Evolutionary conservation across 2,113 vertebrate species (phyloP), one percentile per base, ranked within the genome.

Genomic region (Pelusios castaneus): DNA sequence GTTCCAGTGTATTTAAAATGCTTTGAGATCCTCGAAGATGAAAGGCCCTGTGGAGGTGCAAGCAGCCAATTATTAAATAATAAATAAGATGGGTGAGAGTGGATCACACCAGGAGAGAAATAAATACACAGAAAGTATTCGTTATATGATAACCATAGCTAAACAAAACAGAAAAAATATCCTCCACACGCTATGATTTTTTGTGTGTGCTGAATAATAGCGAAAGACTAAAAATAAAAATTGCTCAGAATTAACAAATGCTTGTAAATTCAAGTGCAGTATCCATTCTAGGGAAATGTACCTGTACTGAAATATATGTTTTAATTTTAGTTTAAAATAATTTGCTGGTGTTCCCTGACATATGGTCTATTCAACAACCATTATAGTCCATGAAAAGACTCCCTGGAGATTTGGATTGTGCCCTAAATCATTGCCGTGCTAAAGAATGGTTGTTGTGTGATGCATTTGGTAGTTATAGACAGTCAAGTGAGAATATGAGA

Each of bases 1-100:
- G 1, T 93, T 96, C 93, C 81, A 91, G 84, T 91, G 80, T 84
- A 84, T 89, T 91, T 94, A 89, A 84, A 92, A 80, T 56, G 70
- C 87, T 87, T 79, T 38, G 90, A 87, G 82, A 89, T 75, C 63
- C 83, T 78, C 76, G 86, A 83, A 85, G 81, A 84, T 87, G 76
- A 78, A 94, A 91, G 81, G 12, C 82, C 22, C 22, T 84, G 60
- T 19, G 73, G 31, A 55, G 41, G 88, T 75, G 70, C 7, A 43
- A 38, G 25, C 17, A 55, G 38, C 88, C 95, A 91, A 77, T 95
- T 94, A 92, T 94, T 22, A 16, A 77, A 45, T 80, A 96, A 91
- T 38, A 91, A 91, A 67, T 79, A 93, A 92, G 67, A 9, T 0
- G 0, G 91, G 43, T 5, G 0, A 82, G 92, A 41, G 31, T 84